phyloP scores from a whole-genome alignment of 2,797 vertebrate genomes.

The Xiphophorus birchmanni region DNA sequence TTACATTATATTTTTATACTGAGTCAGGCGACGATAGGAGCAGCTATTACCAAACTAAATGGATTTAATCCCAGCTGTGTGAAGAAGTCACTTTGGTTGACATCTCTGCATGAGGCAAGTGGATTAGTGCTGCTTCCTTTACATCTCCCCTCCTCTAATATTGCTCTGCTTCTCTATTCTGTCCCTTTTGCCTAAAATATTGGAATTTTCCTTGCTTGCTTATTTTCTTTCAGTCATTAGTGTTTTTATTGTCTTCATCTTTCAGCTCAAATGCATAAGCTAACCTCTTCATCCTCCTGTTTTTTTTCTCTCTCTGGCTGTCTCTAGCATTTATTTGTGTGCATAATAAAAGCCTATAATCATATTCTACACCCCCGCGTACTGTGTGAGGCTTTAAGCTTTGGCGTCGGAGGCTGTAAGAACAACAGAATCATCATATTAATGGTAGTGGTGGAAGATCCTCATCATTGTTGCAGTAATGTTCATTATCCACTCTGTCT shows the following conservation, averaged over 20 bases:
- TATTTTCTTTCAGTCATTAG: slow-evolving; percentile 18
- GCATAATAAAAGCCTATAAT: slow-evolving; percentile 73
- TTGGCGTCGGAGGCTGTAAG: slow-evolving; percentile 59
- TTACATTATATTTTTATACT: slow-evolving; percentile 48
- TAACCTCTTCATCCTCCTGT: slow-evolving; percentile 30
- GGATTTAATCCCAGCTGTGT: slow-evolving; percentile 50
- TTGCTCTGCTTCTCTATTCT: background rate
- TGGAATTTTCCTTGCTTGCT: background rate
- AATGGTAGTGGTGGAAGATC: slow-evolving; percentile 60
- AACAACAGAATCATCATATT: slow-evolving; percentile 76
- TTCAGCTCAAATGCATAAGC: slow-evolving; percentile 35
- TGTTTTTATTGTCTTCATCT: slow-evolving; percentile 33
- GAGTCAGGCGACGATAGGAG: slow-evolving; percentile 54
- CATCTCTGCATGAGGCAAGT: slow-evolving; percentile 57
- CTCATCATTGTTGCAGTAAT: slow-evolving; percentile 61
- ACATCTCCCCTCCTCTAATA: slow-evolving; percentile 5
- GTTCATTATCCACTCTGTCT: slow-evolving; percentile 70
- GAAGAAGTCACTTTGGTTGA: slow-evolving; percentile 53
- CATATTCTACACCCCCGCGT: slow-evolving; percentile 72
- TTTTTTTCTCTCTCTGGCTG: slow-evolving; percentile 19
- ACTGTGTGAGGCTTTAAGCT: slow-evolving; percentile 66
- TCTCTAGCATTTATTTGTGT: slow-evolving; percentile 60
- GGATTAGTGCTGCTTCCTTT: slow-evolving; percentile 49
- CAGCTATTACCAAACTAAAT: slow-evolving; percentile 57
- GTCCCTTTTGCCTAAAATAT: slow-evolving; percentile 5